Base-by-base conservation (phyloP, 2,797 vertebrate species). In the Sebastes flavidus region DNA sequence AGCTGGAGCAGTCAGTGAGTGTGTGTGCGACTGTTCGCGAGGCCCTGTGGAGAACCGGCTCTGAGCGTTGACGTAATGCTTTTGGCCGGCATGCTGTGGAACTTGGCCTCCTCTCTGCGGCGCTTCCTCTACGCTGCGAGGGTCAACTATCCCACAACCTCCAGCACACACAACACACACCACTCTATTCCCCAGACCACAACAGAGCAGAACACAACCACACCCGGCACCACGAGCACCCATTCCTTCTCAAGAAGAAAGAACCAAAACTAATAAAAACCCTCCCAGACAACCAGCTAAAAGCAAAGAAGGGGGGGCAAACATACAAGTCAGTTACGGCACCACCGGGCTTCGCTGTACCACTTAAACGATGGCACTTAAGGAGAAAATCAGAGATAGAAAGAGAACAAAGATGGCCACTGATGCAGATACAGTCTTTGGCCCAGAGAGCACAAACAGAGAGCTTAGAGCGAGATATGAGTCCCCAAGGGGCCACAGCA, bases 401-500 rank as follows among this genome's bases (percentile, higher is more conserved):
- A 52, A 52, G 77, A 82, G 82, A 90, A 89, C 88, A 93, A 91
- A 93, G 87, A 93, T 87, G 83, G 75, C 80, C 86, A 84, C 76
- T 84, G 89, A 91, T 90, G 88, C 84, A 90, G 93, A 93, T 94
- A 89, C 68, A 83, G 90, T 91, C 91, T 91, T 78, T 85, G 84
- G 89, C 81, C 84, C 62, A 68, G 80, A 89, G 90, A 94, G 84
- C 80, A 90, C 92, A 92, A 91, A 93, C 91, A 94, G 88, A 92
- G 87, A 85, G 91, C 84, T 90, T 87, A 79, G 91, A 90, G 89
- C 68, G 67, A 92, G 94, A 94, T 94, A 94, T 77, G 91, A 84
- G 79, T 93, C 92, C 91, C 92, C 93, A 95, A 95, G 92, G 97
- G 97, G 96, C 96, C 96, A 96, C 97, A 97, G 97, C 97, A 97